A percentile compares a stretch with the other conserved stretches of the same genome.
Evolutionary conservation across 2,113 vertebrate species (phyloP).

Genomic region (Petrocephalus microphthalmus): DNA sequence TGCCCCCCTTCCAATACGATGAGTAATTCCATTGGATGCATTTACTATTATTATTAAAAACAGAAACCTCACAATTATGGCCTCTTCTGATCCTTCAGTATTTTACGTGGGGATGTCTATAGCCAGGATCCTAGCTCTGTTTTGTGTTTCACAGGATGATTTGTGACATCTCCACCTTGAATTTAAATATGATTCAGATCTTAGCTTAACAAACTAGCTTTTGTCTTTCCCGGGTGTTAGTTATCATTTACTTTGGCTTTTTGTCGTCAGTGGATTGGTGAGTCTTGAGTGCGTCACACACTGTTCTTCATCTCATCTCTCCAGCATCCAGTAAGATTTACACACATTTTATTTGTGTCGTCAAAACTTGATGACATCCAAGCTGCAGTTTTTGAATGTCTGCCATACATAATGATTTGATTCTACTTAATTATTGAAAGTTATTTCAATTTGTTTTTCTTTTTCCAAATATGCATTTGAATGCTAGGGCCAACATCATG

Average conservation of each 20-base stretch:
- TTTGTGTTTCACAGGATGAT: neutral
- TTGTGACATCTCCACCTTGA: neutral
- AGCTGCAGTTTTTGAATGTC: neutral
- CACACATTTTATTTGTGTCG: neutral
- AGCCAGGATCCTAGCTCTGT: neutral
- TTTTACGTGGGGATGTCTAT: neutral
- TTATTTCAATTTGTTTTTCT: neutral
- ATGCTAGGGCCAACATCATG: neutral
- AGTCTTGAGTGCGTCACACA: neutral
- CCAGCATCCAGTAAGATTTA: neutral
- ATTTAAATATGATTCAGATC: neutral
- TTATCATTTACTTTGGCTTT: constrained; percentile 3
- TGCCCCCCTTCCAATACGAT: neutral
- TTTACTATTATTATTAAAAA: constrained; percentile 55
- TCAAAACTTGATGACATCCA: neutral
- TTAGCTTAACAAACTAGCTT: neutral
- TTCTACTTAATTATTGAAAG: neutral
- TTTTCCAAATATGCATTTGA: neutral
- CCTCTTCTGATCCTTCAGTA: neutral
- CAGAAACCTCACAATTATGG: constrained; percentile 23
- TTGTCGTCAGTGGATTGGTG: neutral
- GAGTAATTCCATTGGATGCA: constrained; percentile 45
- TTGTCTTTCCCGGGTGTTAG: neutral
- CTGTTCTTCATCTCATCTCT: neutral
- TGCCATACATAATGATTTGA: neutral